Base-by-base conservation (phyloP, 2,888 invertebrate species). In the Sipha maydis region DNA sequence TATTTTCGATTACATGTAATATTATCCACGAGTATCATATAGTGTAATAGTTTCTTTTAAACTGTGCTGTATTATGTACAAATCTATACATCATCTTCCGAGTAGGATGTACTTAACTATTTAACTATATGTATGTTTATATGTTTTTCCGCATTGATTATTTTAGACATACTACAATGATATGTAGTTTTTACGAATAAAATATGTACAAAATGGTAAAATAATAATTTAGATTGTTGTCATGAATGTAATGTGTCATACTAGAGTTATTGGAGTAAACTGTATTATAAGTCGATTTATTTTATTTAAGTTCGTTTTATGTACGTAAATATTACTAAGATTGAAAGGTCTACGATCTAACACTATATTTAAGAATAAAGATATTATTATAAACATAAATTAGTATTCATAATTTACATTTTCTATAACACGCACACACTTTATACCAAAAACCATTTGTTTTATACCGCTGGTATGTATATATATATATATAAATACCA, bases 361-460 rank as follows among this genome's bases (percentile, higher is more conserved):
- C 67, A 41, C 76, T 25, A n/a, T 31, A 41, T 25, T 85, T 77
- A 69, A 48, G 56, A 56, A n/a, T 78, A 71, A 71, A 54, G 34
- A 54, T 25, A 76, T 38, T 25, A 76, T 38, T 48, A 54, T 21
- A 34, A 79, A 79, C 2, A 80, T 80, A 25, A 86, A 86, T 86
- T 86, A 80, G 71, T 61, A 73, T 86, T 86, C 56, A 86, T 86
- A 77, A 86, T 54, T 85, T 69, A 17, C 48, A 19, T 78, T 78
- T 85, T 69, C 69, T 17, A 78, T 77, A 77, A 78, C 48, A 48
- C 14, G 31, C 76, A 67, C 76, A 67, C 84, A 31, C 41, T 85
- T 76, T 77, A 25, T 25, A 67, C 84, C 67, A 17, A 85, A 85
- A 77, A 76, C 61, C 76, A 77, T 85, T 85, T 76, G 61, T 76